These are phyloP conservation scores for Xyrauchen texanus DNA, from an alignment of 2,113 vertebrate species.

Conservation along the genomic window DNA sequence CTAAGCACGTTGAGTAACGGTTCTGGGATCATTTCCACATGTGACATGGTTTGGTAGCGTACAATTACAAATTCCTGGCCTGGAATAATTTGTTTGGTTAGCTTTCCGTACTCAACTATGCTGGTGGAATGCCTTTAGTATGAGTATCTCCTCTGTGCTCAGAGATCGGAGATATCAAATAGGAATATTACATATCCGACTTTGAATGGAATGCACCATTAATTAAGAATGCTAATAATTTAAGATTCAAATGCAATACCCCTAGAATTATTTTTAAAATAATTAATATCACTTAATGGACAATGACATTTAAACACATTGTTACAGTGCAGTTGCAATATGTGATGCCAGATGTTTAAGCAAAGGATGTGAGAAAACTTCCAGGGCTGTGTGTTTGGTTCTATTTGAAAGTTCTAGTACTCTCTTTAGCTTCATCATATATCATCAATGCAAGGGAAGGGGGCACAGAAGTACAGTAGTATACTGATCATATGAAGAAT, in stretches of 20 bases:
- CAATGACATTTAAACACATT: slow-evolving; percentile 20
- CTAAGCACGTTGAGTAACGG: too few species aligned
- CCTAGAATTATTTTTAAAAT: slow-evolving; percentile 1
- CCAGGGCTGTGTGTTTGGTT: neutral
- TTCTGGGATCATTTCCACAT: too few species aligned
- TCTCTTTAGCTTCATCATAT: neutral
- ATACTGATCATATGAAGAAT: slow-evolving; percentile 6
- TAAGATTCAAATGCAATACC: slow-evolving; percentile 26
- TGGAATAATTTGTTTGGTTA: too few species aligned
- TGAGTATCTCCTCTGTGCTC: too few species aligned
- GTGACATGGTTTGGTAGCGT: too few species aligned
- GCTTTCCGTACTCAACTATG: too few species aligned
- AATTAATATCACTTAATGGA: neutral
- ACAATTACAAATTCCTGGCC: too few species aligned
- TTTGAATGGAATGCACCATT: slow-evolving; percentile 25
- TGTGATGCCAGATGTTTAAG: neutral
- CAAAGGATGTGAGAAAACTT: too few species aligned
- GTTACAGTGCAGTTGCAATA: slow-evolving; percentile 20
- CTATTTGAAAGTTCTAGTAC: slow-evolving; percentile 1
- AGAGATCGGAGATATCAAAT: neutral
- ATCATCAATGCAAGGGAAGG: slow-evolving; percentile 29
- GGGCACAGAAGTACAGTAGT: neutral
- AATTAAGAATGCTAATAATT: neutral
- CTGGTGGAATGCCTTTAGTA: too few species aligned
- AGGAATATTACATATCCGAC: neutral